Evolutionary conservation across 2,797 vertebrate species (phyloP).

Genomic region (Chaetophractus vellerosus): DNA sequence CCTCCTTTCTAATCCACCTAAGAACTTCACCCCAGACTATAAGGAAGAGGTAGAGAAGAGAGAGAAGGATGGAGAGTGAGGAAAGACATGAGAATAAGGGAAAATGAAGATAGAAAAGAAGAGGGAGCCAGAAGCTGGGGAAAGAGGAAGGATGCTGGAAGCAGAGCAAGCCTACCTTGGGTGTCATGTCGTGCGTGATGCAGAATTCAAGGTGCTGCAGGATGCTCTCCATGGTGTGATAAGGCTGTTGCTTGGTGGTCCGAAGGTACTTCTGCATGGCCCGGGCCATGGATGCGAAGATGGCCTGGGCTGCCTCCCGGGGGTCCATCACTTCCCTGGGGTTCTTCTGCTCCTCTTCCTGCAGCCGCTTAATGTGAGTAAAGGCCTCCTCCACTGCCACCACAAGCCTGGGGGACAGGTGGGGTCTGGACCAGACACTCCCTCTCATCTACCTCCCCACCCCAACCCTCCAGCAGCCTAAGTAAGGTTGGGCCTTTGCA

Average conservation of each 20-base stretch:
- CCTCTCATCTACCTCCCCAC: neutral
- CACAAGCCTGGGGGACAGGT: slow-evolving; percentile 92
- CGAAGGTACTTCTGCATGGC: slow-evolving; percentile 99
- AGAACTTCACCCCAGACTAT: neutral
- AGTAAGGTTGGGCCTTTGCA: neutral
- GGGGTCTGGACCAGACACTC: neutral
- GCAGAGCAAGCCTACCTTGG: slow-evolving; percentile 91
- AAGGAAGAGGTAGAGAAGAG: neutral
- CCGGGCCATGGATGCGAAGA: slow-evolving; percentile 98
- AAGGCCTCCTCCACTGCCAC: slow-evolving; percentile 98
- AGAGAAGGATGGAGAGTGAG: too few species aligned
- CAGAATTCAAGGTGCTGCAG: slow-evolving; percentile 98
- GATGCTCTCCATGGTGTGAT: slow-evolving; percentile 99
- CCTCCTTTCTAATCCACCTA: neutral
- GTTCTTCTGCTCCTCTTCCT: slow-evolving; percentile 96
- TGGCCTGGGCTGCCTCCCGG: slow-evolving; percentile 97
- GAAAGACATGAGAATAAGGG: neutral
- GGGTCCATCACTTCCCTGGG: slow-evolving; percentile 97
- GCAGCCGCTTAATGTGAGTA: slow-evolving; percentile 96
- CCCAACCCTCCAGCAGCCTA: neutral
- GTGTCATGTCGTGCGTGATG: slow-evolving; percentile 98
- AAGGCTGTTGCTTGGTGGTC: slow-evolving; percentile 98
- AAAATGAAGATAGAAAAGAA: neutral
- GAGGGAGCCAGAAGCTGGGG: neutral
- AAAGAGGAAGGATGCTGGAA: neutral